Base-by-base conservation (phyloP, 2,888 invertebrate species). In the Scrobipalpa costella region DNA sequence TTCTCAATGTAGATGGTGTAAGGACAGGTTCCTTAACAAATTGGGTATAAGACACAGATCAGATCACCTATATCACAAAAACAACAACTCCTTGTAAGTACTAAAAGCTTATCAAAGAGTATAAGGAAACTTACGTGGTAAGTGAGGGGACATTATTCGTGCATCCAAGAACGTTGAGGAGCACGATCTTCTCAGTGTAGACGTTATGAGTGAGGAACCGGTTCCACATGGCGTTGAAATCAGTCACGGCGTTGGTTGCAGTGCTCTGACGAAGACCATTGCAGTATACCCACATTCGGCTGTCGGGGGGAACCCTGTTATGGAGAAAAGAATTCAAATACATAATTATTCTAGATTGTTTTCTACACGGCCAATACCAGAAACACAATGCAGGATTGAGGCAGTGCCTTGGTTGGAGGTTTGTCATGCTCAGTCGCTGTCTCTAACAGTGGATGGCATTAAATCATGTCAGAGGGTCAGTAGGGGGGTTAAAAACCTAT, bases 201-300 rank as follows among this genome's bases (percentile, higher is more conserved):
- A 95, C 92, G 40, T 93, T 92, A 61, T 93, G 92, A 0, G 70
- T 76, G 61, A 82, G 74, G 81, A 94, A 96, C 67, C 93, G 92
- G 0, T 87, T 69, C 93, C 94, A 95, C 21, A 96, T 83, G 71
- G 88, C 93, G 0, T 93, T 74, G 93, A 95, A 97, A 67, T 95
- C 94, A 0, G 78, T 15, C 13, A 77, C 72, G 0, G 84, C 86
- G 0, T 95, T 96, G 0, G 78, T 34, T n/a, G 77, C 72, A 0
- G 84, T 86, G 0, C 95, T 96, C 36, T 93, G 79, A n/a, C 94
- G 92, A 8, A 97, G 88, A 1, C 93, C 96, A 19, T 93, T 93
- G 77, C 97, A 97, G 84, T 96, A 97, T 0, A 97, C 95, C 61
- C 94, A 92, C 27, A 92, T 83, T 61, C 95, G 94, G 61, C 94